phyloP scores from a whole-genome alignment of 1,140 invertebrate genomes.

The Conopomorpha cramerella region DNA sequence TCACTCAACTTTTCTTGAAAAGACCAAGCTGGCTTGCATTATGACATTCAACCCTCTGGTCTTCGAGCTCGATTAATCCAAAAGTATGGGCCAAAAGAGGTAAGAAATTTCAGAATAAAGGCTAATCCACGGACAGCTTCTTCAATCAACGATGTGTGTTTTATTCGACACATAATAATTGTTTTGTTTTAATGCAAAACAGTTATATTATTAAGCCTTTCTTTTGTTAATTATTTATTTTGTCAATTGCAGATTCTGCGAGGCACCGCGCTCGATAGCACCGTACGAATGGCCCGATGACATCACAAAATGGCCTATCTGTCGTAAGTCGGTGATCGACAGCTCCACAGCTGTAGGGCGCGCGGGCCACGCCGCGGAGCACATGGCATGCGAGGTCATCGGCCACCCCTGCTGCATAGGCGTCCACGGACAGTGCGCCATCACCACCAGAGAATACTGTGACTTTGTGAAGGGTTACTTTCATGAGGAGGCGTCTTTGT shows the following conservation, averaged over 20 bases:
- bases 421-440: conserved; percentile 95
- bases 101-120: no score
- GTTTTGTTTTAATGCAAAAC: no score
- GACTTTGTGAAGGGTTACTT: conserved; percentile 97
- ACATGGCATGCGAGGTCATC: conserved; percentile 96
- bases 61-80: no score
- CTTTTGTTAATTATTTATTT: no score
- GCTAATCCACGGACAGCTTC: no score
- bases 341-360: conserved; percentile 56
- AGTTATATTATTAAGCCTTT: no score
- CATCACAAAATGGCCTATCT: conserved; percentile 98
- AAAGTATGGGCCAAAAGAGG: no score
- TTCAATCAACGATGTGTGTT: no score
- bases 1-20: no score
- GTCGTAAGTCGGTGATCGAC: conserved; percentile 73
- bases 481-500: conserved; percentile 96
- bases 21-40: no score
- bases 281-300: conserved; percentile 98
- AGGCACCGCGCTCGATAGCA: conserved; percentile 90
- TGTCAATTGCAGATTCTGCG: conserved; percentile 89
- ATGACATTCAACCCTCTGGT: no score
- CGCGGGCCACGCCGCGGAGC: conserved; percentile 83
- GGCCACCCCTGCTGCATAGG: conserved; percentile 98
- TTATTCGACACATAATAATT: no score
- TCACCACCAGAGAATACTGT: conserved; percentile 97